phyloP scores from a whole-genome alignment of 2,888 invertebrate genomes.

The Conomelus anceps region DNA sequence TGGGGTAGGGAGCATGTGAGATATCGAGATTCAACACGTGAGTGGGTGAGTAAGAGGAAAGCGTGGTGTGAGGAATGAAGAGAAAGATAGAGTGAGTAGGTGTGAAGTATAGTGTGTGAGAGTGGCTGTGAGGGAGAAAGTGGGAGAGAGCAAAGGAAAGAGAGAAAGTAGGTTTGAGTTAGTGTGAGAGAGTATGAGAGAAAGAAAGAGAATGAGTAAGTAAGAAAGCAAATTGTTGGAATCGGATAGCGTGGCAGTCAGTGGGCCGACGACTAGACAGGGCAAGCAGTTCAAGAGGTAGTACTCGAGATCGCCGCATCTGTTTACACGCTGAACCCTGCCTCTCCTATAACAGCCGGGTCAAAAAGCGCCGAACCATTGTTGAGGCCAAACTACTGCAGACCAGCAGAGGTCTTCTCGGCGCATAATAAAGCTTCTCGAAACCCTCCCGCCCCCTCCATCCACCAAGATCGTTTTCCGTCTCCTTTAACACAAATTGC shows the following conservation, averaged over 20 bases:
- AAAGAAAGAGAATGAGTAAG: no score
- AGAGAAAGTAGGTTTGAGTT: no score
- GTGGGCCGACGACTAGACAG: conserved; percentile 20
- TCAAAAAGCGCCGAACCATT: neutral
- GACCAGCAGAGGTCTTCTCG: neutral
- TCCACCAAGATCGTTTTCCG: neutral
- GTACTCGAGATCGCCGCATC: neutral
- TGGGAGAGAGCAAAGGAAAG: no score
- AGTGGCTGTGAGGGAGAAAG: no score
- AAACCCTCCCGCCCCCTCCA: neutral
- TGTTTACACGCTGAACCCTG: neutral
- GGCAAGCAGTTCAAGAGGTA: neutral
- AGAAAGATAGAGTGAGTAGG: conserved; percentile 29
- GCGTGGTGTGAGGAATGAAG: conserved; percentile 17
- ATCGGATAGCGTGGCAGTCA: no score
- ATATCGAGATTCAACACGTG: conserved; percentile 17
- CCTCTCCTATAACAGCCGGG: neutral
- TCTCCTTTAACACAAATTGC: neutral
- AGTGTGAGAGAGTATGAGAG: no score
- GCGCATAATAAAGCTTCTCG: neutral
- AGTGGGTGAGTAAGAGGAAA: conserved; percentile 5
- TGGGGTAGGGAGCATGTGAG: conserved; percentile 12
- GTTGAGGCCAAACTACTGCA: neutral
- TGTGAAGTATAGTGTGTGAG: no score
- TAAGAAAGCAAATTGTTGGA: no score